Evolutionary conservation across 1,140 invertebrate species (phyloP), one percentile per base, ranked within the genome.

Genomic region (Belonocnema kinseyi): DNA sequence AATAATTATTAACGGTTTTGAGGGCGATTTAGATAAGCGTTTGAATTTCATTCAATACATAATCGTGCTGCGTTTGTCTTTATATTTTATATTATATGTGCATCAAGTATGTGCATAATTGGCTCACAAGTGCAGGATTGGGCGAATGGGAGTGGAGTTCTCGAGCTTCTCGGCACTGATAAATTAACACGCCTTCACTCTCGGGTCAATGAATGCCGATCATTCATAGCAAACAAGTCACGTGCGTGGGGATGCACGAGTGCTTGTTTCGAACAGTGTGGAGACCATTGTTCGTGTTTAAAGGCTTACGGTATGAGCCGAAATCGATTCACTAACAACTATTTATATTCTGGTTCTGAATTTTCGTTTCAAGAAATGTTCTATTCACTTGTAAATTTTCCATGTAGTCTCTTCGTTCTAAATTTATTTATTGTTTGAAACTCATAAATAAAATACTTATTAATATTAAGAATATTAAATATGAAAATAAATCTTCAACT

Each of bases 131-230:
- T 66, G 61, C 61, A 66, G 61, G 61, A 14, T 33, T 26, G 61
- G 61, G 61, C 61, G 61, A 12, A 66, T 66, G 61, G 61, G 33
- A 66, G 61, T 40, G 26, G 61, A 40, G 61, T 66, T 66, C 58
- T 66, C 58, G 58, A 66, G 58, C 33, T 66, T 66, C 61, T 66
- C 61, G 61, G 26, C 33, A 66, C 33, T 66, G n/a, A 66, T 66
- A 66, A 40, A 66, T 66, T 66, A 51, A 72, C 78, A 17, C 71
- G 21, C 40, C 19, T 52, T 14, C 51, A 26, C 70, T 26, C 13
- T 61, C 72, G 72, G 79, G 76, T 81, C 79, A 81, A 81, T 81
- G 76, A 77, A 78, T 81, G 76, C 76, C 76, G 56, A 81, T 81
- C 74, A 81, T 81, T 78, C 71, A 81, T 78, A 40, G 50, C 66